These are phyloP conservation scores for Sebastes vulpes DNA, from an alignment of 2,797 vertebrate genomes.

Conservation along the genomic window DNA sequence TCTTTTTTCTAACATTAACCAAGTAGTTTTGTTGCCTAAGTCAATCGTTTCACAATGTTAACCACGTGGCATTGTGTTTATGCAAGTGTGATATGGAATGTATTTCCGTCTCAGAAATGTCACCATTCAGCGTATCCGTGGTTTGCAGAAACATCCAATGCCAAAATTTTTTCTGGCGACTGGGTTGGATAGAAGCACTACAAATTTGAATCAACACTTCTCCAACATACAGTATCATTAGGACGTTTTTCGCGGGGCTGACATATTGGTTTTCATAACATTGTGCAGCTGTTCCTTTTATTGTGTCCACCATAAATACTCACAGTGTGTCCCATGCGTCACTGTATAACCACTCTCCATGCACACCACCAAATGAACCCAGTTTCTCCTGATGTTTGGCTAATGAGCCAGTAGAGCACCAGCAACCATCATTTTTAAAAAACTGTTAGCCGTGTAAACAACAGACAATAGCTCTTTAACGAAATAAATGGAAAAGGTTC, in stretches of 20 bases:
- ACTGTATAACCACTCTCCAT: not conserved
- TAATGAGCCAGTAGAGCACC: too few species aligned
- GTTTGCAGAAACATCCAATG: too few species aligned
- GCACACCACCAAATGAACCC: not conserved
- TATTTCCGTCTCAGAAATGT: too few species aligned
- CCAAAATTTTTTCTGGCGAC: too few species aligned
- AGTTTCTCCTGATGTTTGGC: not conserved
- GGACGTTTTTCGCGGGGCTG: not conserved
- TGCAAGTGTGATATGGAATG: too few species aligned
- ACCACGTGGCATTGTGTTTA: too few species aligned
- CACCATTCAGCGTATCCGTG: too few species aligned
- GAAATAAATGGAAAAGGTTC: too few species aligned
- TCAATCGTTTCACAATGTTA: accelerated
- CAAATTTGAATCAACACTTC: not conserved
- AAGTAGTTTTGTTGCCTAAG: too few species aligned
- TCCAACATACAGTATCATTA: accelerated
- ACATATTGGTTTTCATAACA: not conserved
- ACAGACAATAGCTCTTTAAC: too few species aligned
- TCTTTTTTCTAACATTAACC: too few species aligned
- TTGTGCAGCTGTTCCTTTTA: not conserved
- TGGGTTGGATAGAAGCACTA: not conserved
- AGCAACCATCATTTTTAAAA: too few species aligned
- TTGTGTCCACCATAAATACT: not conserved
- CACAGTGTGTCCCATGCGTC: not conserved
- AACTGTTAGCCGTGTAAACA: accelerated